phyloP scores from a whole-genome alignment of 92 coral and sea anemone species.

The Pocillopora meandrina region DNA sequence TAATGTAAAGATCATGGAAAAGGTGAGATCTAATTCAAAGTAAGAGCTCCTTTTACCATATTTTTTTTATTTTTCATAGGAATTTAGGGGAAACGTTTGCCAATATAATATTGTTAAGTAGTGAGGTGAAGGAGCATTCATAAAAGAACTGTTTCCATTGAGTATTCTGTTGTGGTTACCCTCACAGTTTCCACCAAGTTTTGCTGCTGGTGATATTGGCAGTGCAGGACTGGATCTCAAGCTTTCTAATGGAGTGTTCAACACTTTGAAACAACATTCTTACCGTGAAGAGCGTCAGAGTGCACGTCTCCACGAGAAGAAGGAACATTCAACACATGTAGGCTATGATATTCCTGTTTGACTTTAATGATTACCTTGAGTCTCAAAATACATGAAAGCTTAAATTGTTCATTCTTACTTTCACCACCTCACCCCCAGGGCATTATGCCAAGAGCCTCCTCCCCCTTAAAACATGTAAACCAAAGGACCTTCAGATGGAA shows the following conservation, averaged over 20 bases:
- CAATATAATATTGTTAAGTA: neutral
- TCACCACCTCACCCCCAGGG: too few species aligned
- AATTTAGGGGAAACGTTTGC: too few species aligned
- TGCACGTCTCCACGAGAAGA: constrained; percentile 94
- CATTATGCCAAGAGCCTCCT: too few species aligned
- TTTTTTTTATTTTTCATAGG: too few species aligned
- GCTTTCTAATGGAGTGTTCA: constrained; percentile 92
- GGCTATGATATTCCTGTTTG: neutral
- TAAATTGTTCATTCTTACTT: too few species aligned
- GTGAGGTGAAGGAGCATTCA: neutral
- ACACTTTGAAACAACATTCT: constrained; percentile 89
- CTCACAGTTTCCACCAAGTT: constrained; percentile 78
- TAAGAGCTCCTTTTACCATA: neutral
- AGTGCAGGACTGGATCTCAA: constrained; percentile 83
- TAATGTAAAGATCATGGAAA: constrained; percentile 88
- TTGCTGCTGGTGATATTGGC: constrained; percentile 95
- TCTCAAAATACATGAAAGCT: too few species aligned
- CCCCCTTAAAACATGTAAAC: too few species aligned
- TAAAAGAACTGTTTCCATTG: neutral
- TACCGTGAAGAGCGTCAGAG: constrained; percentile 89
- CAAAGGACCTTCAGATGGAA: too few species aligned
- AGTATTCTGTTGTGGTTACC: neutral
- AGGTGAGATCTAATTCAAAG: constrained; percentile 38
- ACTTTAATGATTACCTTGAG: too few species aligned
- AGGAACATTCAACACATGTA: constrained; percentile 98